Evolutionary conservation across 1,140 invertebrate genomes (phyloP).

Genomic region (Macrosteles quadrilineatus): DNA sequence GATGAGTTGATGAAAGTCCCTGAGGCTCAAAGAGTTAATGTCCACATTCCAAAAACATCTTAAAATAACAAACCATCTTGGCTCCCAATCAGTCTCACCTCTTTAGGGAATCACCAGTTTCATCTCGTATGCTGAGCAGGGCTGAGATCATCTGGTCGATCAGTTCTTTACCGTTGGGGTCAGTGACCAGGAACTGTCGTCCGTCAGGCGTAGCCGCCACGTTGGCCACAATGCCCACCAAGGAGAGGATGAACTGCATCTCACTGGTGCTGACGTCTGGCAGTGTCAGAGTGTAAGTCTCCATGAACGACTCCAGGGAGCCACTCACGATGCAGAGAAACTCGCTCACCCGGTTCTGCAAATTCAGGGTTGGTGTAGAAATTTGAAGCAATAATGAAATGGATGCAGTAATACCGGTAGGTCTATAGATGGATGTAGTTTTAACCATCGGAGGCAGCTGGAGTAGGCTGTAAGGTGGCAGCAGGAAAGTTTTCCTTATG

Average conservation of each 20-base stretch:
- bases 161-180: constrained; percentile 47
- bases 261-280: constrained; percentile 47
- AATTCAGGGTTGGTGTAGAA: too few species aligned
- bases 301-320: constrained; percentile 50
- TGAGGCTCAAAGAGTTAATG: too few species aligned
- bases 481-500: too few species aligned
- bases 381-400: too few species aligned
- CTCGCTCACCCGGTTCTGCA: constrained; percentile 48
- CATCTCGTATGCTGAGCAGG: constrained; percentile 43
- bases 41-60: too few species aligned
- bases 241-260: constrained; percentile 50
- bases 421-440: too few species aligned
- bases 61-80: too few species aligned
- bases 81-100: too few species aligned
- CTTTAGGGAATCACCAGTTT: constrained; percentile 42
- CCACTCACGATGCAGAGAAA: constrained; percentile 50
- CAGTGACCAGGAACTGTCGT: constrained; percentile 49
- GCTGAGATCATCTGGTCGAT: constrained; percentile 46
- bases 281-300: constrained; percentile 45
- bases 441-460: too few species aligned
- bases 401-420: neutral
- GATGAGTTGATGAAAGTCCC: too few species aligned
- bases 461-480: too few species aligned
- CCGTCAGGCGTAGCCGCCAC: constrained; percentile 49
- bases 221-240: constrained; percentile 51